These are phyloP conservation scores for Trachelus troglodyta DNA, from an alignment of 2,888 invertebrate genomes.

Conservation along the genomic window DNA sequence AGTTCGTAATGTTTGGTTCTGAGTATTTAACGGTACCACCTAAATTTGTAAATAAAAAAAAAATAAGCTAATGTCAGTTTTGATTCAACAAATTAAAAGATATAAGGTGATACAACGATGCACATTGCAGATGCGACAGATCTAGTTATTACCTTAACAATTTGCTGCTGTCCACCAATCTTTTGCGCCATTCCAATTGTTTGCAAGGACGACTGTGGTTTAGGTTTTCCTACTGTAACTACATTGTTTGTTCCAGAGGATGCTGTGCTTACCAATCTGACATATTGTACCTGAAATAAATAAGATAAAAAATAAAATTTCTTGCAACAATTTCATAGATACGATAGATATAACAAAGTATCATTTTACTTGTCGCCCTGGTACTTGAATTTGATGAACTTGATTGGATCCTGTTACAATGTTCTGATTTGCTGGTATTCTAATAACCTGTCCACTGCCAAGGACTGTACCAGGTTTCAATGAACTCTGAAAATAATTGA, in stretches of 20 bases:
- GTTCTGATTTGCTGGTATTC: constrained; percentile 67
- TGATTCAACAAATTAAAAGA: background rate
- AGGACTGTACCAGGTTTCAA: constrained; percentile 63
- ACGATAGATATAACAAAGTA: constrained; percentile 9
- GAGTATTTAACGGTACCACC: constrained; percentile 59
- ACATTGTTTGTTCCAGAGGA: constrained; percentile 62
- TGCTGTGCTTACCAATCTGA: constrained; percentile 75
- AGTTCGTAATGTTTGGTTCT: constrained; percentile 56
- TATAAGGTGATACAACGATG: background rate
- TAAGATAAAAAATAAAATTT: constrained; percentile 3
- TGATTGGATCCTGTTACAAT: constrained; percentile 67
- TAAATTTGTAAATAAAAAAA: constrained; percentile 8
- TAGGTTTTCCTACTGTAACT: constrained; percentile 60
- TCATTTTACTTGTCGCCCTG: constrained; percentile 74
- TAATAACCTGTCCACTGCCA: constrained; percentile 66
- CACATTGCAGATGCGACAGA: background rate
- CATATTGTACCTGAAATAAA: constrained; percentile 72
- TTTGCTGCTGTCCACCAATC: constrained; percentile 57
- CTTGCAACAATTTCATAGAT: background rate
- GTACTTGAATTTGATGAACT: constrained; percentile 79
- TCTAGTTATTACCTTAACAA: constrained; percentile 53
- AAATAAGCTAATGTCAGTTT: background rate
- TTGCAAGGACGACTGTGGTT: constrained; percentile 53
- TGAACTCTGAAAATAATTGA: constrained; percentile 50
- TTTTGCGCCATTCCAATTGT: constrained; percentile 60